Conservation (phyloP, 2,888 invertebrate species). For the Taphrorychus bicolor region DNA sequence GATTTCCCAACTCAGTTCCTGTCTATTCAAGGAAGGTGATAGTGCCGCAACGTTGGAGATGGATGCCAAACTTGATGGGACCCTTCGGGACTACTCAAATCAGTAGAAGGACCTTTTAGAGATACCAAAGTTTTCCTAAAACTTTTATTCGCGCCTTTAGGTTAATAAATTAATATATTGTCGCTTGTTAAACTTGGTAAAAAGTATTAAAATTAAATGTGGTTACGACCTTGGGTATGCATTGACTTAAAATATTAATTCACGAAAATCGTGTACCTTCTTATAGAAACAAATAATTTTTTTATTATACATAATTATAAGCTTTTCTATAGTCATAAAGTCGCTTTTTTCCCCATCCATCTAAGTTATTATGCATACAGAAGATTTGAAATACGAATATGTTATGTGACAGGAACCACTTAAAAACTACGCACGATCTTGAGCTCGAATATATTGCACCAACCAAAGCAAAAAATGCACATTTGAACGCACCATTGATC, state of each 20-base stretch:
- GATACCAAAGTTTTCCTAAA: no score
- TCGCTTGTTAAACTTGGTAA: no score
- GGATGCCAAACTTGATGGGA: background rate
- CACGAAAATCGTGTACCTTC: background rate
- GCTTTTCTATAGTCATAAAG: no score
- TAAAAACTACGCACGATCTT: background rate
- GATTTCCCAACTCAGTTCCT: background rate
- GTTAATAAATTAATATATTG: no score
- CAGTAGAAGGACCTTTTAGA: background rate
- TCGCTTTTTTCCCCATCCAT: no score
- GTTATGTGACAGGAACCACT: background rate
- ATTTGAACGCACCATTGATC: slow-evolving; percentile 4
- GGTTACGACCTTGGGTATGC: background rate
- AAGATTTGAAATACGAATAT: no score
- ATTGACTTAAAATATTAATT: no score
- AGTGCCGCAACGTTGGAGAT: background rate
- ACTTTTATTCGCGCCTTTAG: no score
- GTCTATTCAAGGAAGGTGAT: background rate
- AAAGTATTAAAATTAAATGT: no score
- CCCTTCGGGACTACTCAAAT: background rate
- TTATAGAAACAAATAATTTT: no score
- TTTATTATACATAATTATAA: no score
- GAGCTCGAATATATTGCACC: background rate
- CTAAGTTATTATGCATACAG: no score
- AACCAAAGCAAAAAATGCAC: background rate